Percentiles rank a stretch among this genome's conserved stretches.
Evolutionary conservation across 1,140 invertebrate genomes (phyloP).

Genomic region (Teleogryllus occipitalis): DNA sequence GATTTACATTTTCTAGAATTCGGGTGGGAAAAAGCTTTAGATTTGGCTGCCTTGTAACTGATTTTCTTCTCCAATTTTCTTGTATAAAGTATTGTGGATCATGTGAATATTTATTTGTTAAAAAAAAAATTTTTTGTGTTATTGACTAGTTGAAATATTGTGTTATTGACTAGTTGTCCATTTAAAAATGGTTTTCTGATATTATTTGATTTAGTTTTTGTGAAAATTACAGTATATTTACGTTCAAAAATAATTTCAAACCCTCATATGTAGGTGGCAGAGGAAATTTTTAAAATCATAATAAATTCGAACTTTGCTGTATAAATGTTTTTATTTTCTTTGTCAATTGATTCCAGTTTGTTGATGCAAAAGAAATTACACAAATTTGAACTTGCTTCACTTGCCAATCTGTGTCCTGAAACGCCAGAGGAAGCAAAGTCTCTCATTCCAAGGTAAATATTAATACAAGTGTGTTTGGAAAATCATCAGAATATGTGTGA

Average conservation of each 20-base stretch:
- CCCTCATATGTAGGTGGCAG: too few species aligned
- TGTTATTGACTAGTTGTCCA: background rate
- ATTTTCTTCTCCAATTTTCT: background rate
- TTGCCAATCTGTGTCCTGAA: slow-evolving; percentile 97
- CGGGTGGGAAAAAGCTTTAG: background rate
- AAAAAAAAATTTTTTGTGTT: too few species aligned
- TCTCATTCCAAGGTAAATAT: slow-evolving; percentile 72
- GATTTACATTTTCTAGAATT: background rate
- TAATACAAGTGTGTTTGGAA: background rate
- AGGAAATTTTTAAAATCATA: too few species aligned
- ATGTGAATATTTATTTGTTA: background rate
- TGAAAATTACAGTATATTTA: too few species aligned
- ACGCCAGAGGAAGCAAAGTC: slow-evolving; percentile 96
- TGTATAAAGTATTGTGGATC: background rate
- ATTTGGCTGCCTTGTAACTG: background rate
- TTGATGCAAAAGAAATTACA: slow-evolving; percentile 93
- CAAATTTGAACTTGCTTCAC: slow-evolving; percentile 95
- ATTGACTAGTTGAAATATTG: background rate
- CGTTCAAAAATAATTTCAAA: too few species aligned
- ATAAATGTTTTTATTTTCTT: too few species aligned
- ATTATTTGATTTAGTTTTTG: too few species aligned
- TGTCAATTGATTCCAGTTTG: slow-evolving; percentile 52
- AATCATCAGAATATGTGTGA: background rate
- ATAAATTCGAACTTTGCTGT: too few species aligned
- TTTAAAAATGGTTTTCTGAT: background rate